phyloP scores from a whole-genome alignment of 2,888 invertebrate species.

The Crossocerus cetratus region DNA sequence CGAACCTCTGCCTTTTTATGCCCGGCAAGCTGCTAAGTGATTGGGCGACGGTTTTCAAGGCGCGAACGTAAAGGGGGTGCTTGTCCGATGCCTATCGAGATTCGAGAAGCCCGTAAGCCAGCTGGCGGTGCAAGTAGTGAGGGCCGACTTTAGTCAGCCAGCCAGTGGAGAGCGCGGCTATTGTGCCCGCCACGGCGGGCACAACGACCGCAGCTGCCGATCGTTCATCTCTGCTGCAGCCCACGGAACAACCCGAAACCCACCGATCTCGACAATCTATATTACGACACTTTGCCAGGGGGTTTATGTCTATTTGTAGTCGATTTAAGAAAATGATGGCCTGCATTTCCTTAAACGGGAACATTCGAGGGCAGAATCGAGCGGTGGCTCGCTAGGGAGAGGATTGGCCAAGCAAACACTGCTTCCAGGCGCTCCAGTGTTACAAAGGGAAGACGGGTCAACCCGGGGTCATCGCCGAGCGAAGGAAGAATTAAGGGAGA shows the following conservation, averaged over 20 bases:
- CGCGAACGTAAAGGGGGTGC: not conserved
- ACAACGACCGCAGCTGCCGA: not conserved
- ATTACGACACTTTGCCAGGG: not conserved
- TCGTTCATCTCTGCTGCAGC: too few relatives aligned
- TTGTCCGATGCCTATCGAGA: not conserved
- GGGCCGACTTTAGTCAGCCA: slow-evolving; percentile 31
- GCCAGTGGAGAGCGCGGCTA: not conserved
- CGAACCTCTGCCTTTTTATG: too few relatives aligned
- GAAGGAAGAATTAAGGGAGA: not conserved
- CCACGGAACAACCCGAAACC: too few relatives aligned
- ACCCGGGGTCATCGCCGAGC: not conserved
- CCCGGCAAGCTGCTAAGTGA: too few relatives aligned
- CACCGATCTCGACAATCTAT: too few relatives aligned
- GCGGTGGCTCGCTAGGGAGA: not conserved
- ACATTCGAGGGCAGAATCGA: too few relatives aligned
- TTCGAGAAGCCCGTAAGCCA: not conserved
- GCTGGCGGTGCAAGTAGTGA: slow-evolving; percentile 32
- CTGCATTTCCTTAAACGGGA: too few relatives aligned
- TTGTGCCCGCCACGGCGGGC: slow-evolving; percentile 4
- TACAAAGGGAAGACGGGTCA: not conserved
- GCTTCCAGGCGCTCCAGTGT: not conserved
- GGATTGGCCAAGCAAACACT: not conserved
- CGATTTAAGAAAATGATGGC: too few relatives aligned
- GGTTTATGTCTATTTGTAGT: not conserved
- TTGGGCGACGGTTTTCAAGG: not conserved